A percentile compares a stretch with the other conserved stretches of the same genome.
Conservation (phyloP, 2,888 invertebrate genomes). For the Acrobasis suavella region DNA sequence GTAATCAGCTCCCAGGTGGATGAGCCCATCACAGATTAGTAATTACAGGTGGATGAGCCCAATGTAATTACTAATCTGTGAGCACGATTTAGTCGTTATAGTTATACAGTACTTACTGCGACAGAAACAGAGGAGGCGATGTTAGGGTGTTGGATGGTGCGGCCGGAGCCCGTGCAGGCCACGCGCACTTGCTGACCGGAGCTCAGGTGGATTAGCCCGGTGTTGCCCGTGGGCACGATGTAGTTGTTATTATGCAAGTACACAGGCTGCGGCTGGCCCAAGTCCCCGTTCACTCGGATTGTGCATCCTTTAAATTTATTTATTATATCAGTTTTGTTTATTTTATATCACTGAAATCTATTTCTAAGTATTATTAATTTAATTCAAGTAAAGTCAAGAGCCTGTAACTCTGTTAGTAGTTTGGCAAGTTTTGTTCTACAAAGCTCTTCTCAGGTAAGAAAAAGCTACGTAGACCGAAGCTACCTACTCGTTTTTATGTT, state of each 20-base stretch:
- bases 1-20: slow-evolving; percentile 44
- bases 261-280: slow-evolving; percentile 83
- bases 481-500: too few species aligned
- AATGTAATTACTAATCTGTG: slow-evolving; percentile 54
- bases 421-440: too few species aligned
- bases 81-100: too few species aligned
- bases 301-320: slow-evolving; percentile 56
- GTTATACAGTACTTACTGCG: slow-evolving; percentile 47
- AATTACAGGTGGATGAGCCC: slow-evolving; percentile 56
- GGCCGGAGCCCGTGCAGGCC: slow-evolving; percentile 60
- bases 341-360: too few species aligned
- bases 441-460: too few species aligned
- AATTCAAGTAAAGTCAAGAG: too few species aligned
- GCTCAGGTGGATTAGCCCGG: too few species aligned
- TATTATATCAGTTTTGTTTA: neutral
- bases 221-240: slow-evolving; percentile 39
- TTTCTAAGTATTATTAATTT: too few species aligned
- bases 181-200: slow-evolving; percentile 56
- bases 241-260: slow-evolving; percentile 70
- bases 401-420: too few species aligned
- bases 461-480: too few species aligned
- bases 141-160: slow-evolving; percentile 58
- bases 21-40: too few species aligned
- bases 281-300: slow-evolving; percentile 72
- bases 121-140: slow-evolving; percentile 44